Conservation (phyloP, 2,888 invertebrate genomes). For the Pomacea canaliculata region DNA sequence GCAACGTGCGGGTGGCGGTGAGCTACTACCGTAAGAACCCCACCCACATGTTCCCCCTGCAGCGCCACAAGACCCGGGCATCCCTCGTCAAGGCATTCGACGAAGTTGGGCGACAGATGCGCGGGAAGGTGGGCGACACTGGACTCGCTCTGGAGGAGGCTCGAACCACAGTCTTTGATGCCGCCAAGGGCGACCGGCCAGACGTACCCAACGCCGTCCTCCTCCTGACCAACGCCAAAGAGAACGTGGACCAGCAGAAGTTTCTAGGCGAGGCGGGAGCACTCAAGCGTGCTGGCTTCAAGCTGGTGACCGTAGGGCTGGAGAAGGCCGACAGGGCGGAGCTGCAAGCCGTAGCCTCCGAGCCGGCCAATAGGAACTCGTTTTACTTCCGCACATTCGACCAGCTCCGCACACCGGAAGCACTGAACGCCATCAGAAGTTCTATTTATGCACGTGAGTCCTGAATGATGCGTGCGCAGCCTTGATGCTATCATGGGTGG, state of each 20-base stretch:
- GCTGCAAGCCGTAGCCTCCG: slow-evolving; percentile 41
- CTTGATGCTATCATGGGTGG: no score
- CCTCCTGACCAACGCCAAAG: slow-evolving; percentile 53
- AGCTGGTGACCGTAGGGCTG: slow-evolving; percentile 47
- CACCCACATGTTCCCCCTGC: slow-evolving; percentile 31
- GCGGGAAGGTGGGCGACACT: slow-evolving; percentile 15
- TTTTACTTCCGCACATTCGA: slow-evolving; percentile 34
- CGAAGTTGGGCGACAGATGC: background rate
- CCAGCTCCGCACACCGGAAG: slow-evolving; percentile 20
- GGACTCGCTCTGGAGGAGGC: slow-evolving; percentile 23
- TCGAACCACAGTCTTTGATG: slow-evolving; percentile 35
- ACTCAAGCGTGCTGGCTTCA: slow-evolving; percentile 32
- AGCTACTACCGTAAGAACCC: slow-evolving; percentile 64
- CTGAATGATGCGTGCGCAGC: no score
- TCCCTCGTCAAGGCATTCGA: slow-evolving; percentile 5
- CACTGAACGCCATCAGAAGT: slow-evolving; percentile 6
- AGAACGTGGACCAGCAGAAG: slow-evolving; percentile 35
- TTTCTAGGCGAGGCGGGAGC: slow-evolving; percentile 42
- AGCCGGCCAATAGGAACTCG: slow-evolving; percentile 37
- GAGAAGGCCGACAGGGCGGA: slow-evolving; percentile 33
- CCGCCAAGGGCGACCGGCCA: slow-evolving; percentile 34
- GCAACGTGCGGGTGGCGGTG: slow-evolving; percentile 54
- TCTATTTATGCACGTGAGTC: slow-evolving; percentile 28
- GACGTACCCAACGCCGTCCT: slow-evolving; percentile 52
- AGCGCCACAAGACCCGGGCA: slow-evolving; percentile 4